phyloP scores from a whole-genome alignment of 2,797 vertebrate genomes.

The Holocentrus rufus region DNA sequence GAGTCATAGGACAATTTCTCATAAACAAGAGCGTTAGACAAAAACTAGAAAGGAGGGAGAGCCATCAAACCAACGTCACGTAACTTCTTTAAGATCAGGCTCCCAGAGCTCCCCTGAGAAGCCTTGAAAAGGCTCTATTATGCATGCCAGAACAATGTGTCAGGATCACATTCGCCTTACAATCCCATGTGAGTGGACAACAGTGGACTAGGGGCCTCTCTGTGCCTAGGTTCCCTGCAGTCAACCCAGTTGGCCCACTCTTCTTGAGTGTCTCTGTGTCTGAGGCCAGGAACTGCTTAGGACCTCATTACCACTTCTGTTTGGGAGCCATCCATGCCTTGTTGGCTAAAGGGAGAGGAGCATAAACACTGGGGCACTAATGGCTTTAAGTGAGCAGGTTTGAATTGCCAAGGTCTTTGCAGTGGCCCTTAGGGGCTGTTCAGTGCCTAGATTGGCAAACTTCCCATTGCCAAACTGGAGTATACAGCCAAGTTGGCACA shows the following conservation, averaged over 20 bases:
- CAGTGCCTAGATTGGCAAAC: slow-evolving; percentile 58
- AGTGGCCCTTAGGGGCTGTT: slow-evolving; percentile 67
- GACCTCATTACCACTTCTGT: slow-evolving; percentile 81
- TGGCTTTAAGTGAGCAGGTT: slow-evolving; percentile 81
- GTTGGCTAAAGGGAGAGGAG: slow-evolving; percentile 73
- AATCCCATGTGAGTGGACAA: slow-evolving; percentile 78
- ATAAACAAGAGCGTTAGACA: slow-evolving; percentile 53
- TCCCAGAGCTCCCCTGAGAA: slow-evolving; percentile 84
- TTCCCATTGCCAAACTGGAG: slow-evolving; percentile 56
- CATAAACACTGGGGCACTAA: slow-evolving; percentile 80
- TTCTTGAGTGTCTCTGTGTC: slow-evolving; percentile 68
- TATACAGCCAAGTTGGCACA: slow-evolving; percentile 55
- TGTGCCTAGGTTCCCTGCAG: slow-evolving; percentile 68
- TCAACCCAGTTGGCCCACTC: slow-evolving; percentile 52
- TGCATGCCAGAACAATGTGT: slow-evolving; percentile 82
- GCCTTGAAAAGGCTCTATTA: slow-evolving; percentile 85
- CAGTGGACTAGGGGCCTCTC: slow-evolving; percentile 69
- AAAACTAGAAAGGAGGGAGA: slow-evolving; percentile 62
- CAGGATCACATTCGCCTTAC: slow-evolving; percentile 83
- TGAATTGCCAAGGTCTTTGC: slow-evolving; percentile 77
- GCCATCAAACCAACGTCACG: slow-evolving; percentile 62
- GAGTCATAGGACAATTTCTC: slow-evolving; percentile 66
- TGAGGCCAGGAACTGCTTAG: slow-evolving; percentile 66
- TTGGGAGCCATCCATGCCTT: slow-evolving; percentile 82
- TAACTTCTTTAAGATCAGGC: slow-evolving; percentile 84